Evolutionary conservation across 2,797 vertebrate species (phyloP).

Genomic region (Graptemys geographica): DNA sequence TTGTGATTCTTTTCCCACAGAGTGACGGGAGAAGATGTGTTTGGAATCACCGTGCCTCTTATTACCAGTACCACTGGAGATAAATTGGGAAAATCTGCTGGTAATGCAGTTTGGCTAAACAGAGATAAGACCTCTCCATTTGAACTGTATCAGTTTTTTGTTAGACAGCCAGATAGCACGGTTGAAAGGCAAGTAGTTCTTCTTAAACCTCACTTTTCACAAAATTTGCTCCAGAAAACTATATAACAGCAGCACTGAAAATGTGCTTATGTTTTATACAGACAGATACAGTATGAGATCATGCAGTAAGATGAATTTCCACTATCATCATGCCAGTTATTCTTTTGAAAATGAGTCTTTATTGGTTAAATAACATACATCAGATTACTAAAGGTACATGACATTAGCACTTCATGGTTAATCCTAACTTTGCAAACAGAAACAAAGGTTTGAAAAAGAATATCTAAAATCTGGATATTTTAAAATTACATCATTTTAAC

Average conservation of each 20-base stretch:
- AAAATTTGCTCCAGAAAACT: neutral
- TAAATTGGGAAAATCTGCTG: constrained; percentile 96
- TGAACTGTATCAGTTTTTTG: constrained; percentile 96
- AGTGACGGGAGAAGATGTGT: constrained; percentile 91
- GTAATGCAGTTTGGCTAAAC: constrained; percentile 96
- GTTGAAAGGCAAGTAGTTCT: constrained; percentile 85
- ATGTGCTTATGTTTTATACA: neutral
- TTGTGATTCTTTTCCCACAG: constrained; percentile 70
- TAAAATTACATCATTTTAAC: neutral
- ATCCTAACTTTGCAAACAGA: neutral
- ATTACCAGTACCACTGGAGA: constrained; percentile 92
- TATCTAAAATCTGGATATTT: neutral
- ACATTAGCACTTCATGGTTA: neutral
- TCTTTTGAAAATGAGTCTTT: neutral
- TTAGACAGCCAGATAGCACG: constrained; percentile 88
- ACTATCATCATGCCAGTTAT: neutral
- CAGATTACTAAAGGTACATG: neutral
- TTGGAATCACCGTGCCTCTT: constrained; percentile 93
- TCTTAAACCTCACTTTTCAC: neutral
- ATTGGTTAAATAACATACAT: neutral
- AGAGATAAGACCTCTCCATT: constrained; percentile 93
- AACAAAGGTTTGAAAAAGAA: neutral
- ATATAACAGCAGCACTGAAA: neutral
- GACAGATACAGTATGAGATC: rapidly evolving
- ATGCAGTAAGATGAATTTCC: neutral